These are phyloP conservation scores for Pseudonaja textilis DNA, from an alignment of 2,113 vertebrate genomes.

Conservation along the genomic window DNA sequence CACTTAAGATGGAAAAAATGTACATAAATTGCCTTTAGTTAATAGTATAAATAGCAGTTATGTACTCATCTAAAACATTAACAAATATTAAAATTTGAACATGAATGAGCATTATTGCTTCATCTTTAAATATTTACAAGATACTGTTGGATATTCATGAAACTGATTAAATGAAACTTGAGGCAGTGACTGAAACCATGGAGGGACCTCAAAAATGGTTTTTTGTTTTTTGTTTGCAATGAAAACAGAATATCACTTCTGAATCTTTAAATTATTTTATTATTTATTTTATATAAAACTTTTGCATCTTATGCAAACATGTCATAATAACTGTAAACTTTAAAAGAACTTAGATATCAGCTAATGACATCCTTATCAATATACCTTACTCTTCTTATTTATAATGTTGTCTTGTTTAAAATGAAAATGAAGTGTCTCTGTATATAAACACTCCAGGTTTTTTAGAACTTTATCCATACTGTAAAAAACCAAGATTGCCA, in stretches of 20 bases:
- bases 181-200: neutral
- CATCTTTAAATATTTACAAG: neutral
- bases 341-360: neutral
- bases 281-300: neutral
- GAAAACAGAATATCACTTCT: neutral
- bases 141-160: neutral
- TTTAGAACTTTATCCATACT: neutral
- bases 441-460: neutral
- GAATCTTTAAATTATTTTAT: neutral
- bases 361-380: neutral
- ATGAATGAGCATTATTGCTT: neutral
- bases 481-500: neutral
- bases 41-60: neutral
- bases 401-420: neutral
- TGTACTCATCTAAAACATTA: neutral
- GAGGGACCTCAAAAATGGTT: neutral
- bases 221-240: neutral
- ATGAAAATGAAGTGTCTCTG: neutral
- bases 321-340: neutral
- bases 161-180: neutral
- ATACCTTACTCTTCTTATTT: neutral
- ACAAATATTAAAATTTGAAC: neutral
- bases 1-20: neutral
- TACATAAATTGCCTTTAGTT: neutral
- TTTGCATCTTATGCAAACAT: no score